These are phyloP conservation scores for Rhingia campestris DNA, from an alignment of 2,888 invertebrate genomes.

Conservation along the genomic window DNA sequence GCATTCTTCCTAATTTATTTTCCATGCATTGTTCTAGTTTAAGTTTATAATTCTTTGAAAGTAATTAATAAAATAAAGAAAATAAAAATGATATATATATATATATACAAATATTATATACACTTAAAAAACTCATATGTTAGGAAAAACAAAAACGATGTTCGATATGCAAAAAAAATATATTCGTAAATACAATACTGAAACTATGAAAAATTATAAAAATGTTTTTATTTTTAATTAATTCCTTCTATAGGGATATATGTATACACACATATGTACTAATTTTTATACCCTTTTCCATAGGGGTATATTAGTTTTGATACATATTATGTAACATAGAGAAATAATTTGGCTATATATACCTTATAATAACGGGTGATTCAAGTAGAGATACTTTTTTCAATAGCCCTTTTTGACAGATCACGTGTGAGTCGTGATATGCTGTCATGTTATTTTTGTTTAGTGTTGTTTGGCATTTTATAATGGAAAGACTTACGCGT, in stretches of 20 bases:
- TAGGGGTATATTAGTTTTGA: no score
- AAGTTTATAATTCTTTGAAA: constrained; percentile 67
- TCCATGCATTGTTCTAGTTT: constrained; percentile 73
- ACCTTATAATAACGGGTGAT: no score
- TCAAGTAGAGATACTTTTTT: no score
- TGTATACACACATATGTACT: no score
- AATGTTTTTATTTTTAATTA: constrained; percentile 10
- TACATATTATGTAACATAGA: no score
- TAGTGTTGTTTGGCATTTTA: no score
- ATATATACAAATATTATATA: constrained; percentile 76
- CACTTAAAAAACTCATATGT: constrained; percentile 75
- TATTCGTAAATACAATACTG: constrained; percentile 74
- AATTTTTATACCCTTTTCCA: no score
- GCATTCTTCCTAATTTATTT: constrained; percentile 70
- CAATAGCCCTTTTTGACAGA: no score
- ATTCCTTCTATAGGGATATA: neutral
- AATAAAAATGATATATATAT: constrained; percentile 38
- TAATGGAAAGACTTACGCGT: no score
- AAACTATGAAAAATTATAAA: constrained; percentile 71
- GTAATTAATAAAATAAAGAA: constrained; percentile 43
- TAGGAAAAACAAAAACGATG: constrained; percentile 74
- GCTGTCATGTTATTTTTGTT: no score
- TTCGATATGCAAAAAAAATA: constrained; percentile 73
- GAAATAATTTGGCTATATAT: no score
- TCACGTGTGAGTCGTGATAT: no score